Conservation (phyloP, 2,797 vertebrate species). For the Chaunax sp. region DNA sequence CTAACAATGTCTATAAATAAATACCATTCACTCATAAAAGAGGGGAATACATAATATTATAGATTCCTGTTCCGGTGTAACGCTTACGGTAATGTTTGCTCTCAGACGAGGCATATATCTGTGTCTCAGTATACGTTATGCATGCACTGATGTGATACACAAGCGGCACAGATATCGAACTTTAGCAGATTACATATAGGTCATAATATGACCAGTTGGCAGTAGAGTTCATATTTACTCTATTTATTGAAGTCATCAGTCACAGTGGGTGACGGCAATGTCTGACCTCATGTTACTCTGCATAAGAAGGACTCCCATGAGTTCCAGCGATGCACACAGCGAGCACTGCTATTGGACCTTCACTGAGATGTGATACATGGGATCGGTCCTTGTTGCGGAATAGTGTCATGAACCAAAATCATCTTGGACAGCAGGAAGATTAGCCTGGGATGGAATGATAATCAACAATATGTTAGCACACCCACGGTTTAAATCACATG, state of each 20-base stretch:
- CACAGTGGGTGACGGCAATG: no score
- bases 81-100: neutral
- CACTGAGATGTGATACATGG: no score
- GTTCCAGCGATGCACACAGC: no score
- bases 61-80: no score
- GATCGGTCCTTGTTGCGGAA: neutral
- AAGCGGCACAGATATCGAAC: conserved; percentile 1
- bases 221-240: neutral
- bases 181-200: neutral
- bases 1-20: neutral
- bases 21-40: neutral
- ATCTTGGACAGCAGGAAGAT: neutral
- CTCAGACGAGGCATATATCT: neutral
- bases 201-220: neutral
- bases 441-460: neutral
- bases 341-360: no score
- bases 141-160: neutral
- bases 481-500: no score
- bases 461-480: neutral
- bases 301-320: no score
- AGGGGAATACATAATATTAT: no score
- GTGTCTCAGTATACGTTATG: neutral
- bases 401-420: neutral
- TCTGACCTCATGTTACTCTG: no score
- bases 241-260: neutral